Conservation (phyloP, 1,140 invertebrate genomes). For the Acromyrmex echinatior region DNA sequence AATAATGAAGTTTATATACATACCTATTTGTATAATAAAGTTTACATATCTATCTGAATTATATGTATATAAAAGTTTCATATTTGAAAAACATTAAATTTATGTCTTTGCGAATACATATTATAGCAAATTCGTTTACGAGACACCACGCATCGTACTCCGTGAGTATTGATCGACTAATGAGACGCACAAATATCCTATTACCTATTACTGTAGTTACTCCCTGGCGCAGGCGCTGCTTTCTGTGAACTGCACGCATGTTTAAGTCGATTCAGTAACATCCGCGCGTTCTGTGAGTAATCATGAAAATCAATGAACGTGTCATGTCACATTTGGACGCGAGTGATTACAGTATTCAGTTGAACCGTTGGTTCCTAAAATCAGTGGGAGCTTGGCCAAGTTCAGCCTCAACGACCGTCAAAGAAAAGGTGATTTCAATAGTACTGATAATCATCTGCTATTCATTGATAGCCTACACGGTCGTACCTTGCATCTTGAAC, state of each 20-base stretch:
- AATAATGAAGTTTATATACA: too few relatives aligned
- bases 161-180: constrained; percentile 28
- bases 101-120: background rate
- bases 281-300: background rate
- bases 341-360: constrained; percentile 37
- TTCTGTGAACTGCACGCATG: background rate
- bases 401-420: background rate
- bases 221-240: constrained; percentile 35
- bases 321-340: background rate
- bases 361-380: constrained; percentile 63
- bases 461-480: constrained; percentile 70
- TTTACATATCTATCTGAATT: too few relatives aligned
- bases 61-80: background rate
- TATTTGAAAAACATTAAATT: background rate
- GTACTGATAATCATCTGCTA: constrained; percentile 65
- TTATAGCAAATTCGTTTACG: background rate
- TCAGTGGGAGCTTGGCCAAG: constrained; percentile 67
- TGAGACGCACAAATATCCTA: constrained; percentile 19
- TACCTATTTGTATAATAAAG: too few relatives aligned
- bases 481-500: constrained; percentile 36
- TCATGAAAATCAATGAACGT: background rate
- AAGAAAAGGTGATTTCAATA: background rate
- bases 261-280: constrained; percentile 18
- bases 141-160: background rate
- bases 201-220: background rate